Evolutionary conservation across 2,888 invertebrate species (phyloP).

Genomic region (Sinodicranocentrus sp.): DNA sequence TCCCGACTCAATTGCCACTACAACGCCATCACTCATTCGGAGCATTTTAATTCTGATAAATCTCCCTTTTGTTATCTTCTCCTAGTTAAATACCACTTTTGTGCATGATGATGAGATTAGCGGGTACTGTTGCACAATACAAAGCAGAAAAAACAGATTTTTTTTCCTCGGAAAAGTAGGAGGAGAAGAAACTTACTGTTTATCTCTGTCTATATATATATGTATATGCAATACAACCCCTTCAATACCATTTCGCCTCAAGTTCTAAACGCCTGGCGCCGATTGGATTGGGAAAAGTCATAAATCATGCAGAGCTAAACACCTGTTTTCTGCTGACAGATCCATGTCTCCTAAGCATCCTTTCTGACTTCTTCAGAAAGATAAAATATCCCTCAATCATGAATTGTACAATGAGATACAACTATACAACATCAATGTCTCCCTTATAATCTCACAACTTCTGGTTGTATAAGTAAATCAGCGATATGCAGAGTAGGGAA

Average conservation of each 20-base stretch:
- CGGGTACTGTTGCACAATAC: not conserved
- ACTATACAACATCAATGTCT: no score
- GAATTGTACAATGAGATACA: no score
- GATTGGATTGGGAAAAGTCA: conserved; percentile 18
- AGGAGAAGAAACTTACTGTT: conserved; percentile 1
- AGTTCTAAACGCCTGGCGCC: not conserved
- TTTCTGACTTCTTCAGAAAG: not conserved
- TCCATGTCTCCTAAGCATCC: conserved; percentile 18
- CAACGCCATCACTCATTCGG: no score
- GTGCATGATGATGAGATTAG: conserved; percentile 15
- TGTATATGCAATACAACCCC: no score
- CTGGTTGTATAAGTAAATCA: no score
- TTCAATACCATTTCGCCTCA: no score
- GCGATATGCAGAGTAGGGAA: no score
- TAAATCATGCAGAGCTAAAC: conserved; percentile 16
- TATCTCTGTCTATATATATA: no score
- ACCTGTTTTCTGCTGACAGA: conserved; percentile 25
- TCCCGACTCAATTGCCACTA: no score
- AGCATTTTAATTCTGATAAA: not conserved
- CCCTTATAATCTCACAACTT: no score
- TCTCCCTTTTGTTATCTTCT: not conserved
- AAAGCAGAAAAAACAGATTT: no score
- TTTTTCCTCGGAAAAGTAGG: conserved; percentile 5
- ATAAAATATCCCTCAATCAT: conserved; percentile 5
- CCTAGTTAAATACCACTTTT: not conserved